phyloP scores from a whole-genome alignment of 1,140 invertebrate genomes.

The Dendroctonus valens region DNA sequence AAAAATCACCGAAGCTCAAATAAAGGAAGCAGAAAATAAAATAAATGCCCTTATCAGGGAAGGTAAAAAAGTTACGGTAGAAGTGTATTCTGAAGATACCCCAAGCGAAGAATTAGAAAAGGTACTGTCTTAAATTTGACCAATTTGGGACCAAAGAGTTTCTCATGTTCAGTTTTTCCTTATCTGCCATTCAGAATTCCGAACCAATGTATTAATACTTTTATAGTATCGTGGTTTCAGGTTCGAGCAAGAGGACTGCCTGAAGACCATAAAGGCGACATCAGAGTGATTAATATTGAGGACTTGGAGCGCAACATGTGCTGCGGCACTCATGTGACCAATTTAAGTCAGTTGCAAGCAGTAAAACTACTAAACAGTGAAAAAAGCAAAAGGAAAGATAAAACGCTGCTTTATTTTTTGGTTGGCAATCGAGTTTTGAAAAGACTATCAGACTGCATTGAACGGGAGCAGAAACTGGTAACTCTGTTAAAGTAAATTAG shows the following conservation, averaged over 20 bases:
- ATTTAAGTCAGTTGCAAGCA: conserved; percentile 74
- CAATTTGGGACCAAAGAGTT: neutral
- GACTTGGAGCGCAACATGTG: conserved; percentile 78
- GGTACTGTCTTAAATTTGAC: conserved; percentile 36
- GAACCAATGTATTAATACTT: too few species aligned
- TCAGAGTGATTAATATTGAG: conserved; percentile 71
- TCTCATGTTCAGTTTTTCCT: neutral
- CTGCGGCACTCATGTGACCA: conserved; percentile 82
- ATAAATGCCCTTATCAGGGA: conserved; percentile 69
- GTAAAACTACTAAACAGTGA: conserved; percentile 71
- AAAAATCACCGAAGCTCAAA: conserved; percentile 53
- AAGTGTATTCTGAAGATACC: conserved; percentile 59
- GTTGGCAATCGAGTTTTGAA: conserved; percentile 66
- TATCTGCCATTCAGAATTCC: too few species aligned
- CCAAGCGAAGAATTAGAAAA: conserved; percentile 41
- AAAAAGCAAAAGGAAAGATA: conserved; percentile 73
- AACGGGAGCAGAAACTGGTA: conserved; percentile 67
- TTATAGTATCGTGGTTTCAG: neutral
- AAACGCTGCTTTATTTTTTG: conserved; percentile 65
- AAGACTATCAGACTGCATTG: conserved; percentile 59
- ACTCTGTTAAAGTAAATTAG: conserved; percentile 61
- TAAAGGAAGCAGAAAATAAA: conserved; percentile 59
- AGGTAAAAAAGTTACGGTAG: conserved; percentile 60
- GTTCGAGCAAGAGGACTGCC: conserved; percentile 64
- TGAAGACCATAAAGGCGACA: conserved; percentile 69